Base-by-base conservation (phyloP, 2,113 vertebrate genomes). In the Coracopsis vasa region DNA sequence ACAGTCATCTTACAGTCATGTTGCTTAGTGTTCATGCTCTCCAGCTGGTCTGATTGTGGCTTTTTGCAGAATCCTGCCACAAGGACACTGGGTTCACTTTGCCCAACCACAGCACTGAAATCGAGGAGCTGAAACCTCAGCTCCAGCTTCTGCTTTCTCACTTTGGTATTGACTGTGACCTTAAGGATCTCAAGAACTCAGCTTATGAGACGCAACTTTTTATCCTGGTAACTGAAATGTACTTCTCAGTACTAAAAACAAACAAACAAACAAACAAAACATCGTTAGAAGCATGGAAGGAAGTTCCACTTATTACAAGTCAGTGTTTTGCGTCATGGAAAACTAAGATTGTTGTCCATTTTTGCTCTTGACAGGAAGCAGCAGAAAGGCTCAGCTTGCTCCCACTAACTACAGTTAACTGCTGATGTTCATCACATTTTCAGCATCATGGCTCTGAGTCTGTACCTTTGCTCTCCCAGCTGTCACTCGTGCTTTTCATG, bases 171-270 rank as follows among this genome's bases (percentile, higher is more conserved):
- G 73, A 86, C 2, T 98, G 88, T 7, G 89, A 97, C 13, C 10
- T 81, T 20, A 83, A 93, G 10, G 92, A 97, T 31, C 96, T 98
- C 42, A 95, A 44, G 88, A 98, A 91, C 31, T 80, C 93, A 20
- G 95, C 94, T 50, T 96, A 98, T 73, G 98, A 98, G 94, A 97
- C 97, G 95, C 94, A 98, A 51, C 53, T 98, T 12, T 98, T 98
- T 86, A 96, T 88, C 69, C 28, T 95, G 97, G 97, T 98, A 98
- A 65, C 70, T 11, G 17, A 92, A 81, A 64, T 20, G 13, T 13
- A 41, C 8, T 75, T 87, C 44, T 74, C 25, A 41, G 25, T 28
- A 24, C 16, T 51, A 2, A 27, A 48, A 66, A n/a, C 51, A 19
- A 39, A 14, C 20, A 33, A 56, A 12, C 31, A 16, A 12, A 2